Conservation (phyloP, 2,888 invertebrate species). For the Hedya salicella region DNA sequence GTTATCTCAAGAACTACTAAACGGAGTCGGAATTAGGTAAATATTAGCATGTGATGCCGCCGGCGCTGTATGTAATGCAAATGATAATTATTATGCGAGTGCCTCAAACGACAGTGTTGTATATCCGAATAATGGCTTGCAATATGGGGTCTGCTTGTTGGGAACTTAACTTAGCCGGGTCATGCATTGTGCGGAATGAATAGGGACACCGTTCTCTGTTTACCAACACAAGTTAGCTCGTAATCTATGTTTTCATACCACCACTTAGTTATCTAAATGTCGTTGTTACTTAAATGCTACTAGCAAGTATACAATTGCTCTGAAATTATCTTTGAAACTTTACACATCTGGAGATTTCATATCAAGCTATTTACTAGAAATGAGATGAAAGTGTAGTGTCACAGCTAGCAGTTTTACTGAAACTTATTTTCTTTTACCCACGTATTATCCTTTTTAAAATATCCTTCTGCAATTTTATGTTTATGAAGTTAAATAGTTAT, state of each 20-base stretch:
- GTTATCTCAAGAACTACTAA: constrained; percentile 38
- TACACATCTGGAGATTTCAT: not conserved
- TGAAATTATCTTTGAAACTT: not conserved
- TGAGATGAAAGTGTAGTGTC: not conserved
- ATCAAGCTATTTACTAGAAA: not conserved
- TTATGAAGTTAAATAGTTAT: not conserved
- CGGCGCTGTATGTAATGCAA: constrained; percentile 30
- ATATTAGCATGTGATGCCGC: constrained; percentile 31
- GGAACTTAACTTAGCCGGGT: constrained; percentile 8
- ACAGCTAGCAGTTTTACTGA: not conserved
- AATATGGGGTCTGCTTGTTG: constrained; percentile 18
- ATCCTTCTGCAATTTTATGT: not conserved
- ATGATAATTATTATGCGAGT: constrained; percentile 36
- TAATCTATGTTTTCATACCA: too few species aligned
- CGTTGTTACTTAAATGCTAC: too few species aligned
- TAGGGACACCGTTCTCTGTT: not conserved
- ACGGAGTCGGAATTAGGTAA: constrained; percentile 35
- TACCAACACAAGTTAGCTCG: not conserved
- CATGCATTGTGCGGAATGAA: constrained; percentile 21
- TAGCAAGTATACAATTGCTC: not conserved
- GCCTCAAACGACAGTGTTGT: constrained; percentile 16
- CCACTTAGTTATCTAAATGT: too few species aligned
- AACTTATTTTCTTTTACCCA: not conserved
- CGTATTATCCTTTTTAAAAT: not conserved
- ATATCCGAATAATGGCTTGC: constrained; percentile 27